Evolutionary conservation across 2,797 vertebrate genomes (phyloP).

Genomic region (Poliocrania exsul): DNA sequence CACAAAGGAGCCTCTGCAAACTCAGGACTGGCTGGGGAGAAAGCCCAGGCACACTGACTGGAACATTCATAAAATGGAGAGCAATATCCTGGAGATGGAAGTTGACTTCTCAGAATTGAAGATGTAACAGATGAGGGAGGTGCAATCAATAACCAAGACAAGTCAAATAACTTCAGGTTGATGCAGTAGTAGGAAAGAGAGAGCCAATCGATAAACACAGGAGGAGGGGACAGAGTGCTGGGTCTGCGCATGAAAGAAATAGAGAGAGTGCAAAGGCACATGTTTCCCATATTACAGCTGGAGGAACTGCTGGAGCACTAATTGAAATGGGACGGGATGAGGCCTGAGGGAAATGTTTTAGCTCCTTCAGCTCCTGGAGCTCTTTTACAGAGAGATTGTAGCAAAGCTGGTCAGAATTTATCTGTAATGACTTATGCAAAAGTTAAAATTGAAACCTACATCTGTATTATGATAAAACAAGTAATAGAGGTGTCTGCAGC

Average conservation of each 20-base stretch:
- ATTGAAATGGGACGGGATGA: not conserved
- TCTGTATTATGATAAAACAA: not conserved
- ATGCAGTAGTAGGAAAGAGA: not conserved
- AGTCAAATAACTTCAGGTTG: not conserved
- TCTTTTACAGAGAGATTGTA: not conserved
- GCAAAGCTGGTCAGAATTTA: not conserved
- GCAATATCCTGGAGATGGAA: not conserved
- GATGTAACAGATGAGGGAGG: not conserved
- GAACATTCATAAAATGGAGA: not conserved
- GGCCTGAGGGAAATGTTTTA: not conserved
- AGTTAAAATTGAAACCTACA: not conserved
- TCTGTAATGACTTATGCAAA: not conserved
- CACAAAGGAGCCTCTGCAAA: not conserved
- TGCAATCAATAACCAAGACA: not conserved
- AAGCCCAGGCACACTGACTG: not conserved
- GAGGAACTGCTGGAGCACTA: not conserved
- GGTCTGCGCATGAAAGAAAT: not conserved
- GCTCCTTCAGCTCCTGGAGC: not conserved
- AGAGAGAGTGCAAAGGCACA: not conserved
- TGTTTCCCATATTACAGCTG: not conserved
- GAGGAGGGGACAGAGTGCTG: not conserved
- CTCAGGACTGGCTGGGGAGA: not conserved
- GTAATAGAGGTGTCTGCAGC: not conserved
- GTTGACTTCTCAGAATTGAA: not conserved
- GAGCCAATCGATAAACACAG: not conserved